These are phyloP conservation scores for Drosophila meridiana DNA, from an alignment of 2,888 invertebrate genomes.

Conservation along the genomic window DNA sequence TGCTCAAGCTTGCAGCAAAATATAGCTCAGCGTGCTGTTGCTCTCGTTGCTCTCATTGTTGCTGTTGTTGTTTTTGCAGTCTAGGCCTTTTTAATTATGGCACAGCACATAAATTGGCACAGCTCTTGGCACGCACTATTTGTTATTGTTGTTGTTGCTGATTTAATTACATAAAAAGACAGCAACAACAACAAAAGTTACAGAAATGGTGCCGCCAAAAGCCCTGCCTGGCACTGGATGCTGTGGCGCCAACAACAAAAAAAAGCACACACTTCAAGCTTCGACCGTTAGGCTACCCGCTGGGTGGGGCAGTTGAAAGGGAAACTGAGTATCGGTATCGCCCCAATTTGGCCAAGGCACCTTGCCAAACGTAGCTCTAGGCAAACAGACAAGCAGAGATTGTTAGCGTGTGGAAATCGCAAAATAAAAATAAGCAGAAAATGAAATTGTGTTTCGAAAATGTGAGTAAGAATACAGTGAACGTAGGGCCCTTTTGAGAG, in stretches of 20 bases:
- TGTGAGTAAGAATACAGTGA: background rate
- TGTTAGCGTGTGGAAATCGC: conserved; percentile 8
- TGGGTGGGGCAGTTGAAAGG: conserved; percentile 49
- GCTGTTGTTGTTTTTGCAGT: conserved; percentile 26
- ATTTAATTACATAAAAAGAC: conserved; percentile 43
- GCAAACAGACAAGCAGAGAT: conserved; percentile 10
- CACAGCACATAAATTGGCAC: conserved; percentile 52
- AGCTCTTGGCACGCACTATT: conserved; percentile 50
- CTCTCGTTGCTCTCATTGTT: conserved; percentile 5
- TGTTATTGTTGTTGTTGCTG: conserved; percentile 23
- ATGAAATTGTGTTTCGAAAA: background rate
- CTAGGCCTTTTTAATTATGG: conserved; percentile 67
- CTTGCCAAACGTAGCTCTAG: conserved; percentile 4
- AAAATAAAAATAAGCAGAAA: background rate
- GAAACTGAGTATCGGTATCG: conserved; percentile 21
- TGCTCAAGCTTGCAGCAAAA: conserved; percentile 47
- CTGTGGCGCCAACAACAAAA: conserved; percentile 10
- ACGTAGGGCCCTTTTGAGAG: background rate
- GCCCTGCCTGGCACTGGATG: conserved; percentile 38
- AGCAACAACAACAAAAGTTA: conserved; percentile 6
- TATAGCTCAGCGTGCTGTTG: conserved; percentile 20
- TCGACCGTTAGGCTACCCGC: conserved; percentile 18
- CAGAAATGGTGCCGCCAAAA: conserved; percentile 22
- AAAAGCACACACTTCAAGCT: conserved; percentile 19
- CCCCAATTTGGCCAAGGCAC: conserved; percentile 33